Conservation (phyloP, 2,888 invertebrate species). For the Heteromurus nitidus region DNA sequence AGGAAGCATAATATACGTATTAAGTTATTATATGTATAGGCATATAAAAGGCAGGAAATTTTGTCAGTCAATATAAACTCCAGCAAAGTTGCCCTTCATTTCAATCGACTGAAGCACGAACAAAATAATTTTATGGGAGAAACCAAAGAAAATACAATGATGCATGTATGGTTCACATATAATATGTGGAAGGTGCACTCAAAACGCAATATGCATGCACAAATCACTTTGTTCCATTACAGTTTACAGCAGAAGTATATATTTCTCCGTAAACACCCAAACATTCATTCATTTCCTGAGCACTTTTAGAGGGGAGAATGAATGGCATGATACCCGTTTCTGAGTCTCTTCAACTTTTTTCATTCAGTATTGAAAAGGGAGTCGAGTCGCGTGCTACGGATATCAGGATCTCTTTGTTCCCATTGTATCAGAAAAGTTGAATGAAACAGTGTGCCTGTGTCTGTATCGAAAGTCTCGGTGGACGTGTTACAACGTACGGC, state of each 20-base stretch:
- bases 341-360: slow-evolving; percentile 24
- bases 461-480: no score
- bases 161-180: no score
- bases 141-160: background rate
- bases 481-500: no score
- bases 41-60: no score
- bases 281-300: slow-evolving; percentile 39
- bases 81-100: no score
- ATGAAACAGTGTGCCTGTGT: no score
- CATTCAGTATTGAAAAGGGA: slow-evolving; percentile 43
- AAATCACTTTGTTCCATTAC: slow-evolving; percentile 27
- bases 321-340: slow-evolving; percentile 40
- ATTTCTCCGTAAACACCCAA: slow-evolving; percentile 23
- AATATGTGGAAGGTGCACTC: no score
- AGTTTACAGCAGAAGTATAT: slow-evolving; percentile 4
- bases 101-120: no score
- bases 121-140: no score
- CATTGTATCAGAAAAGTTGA: background rate
- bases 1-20: no score
- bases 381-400: slow-evolving; percentile 2
- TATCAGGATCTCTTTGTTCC: background rate
- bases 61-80: no score
- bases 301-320: slow-evolving; percentile 22
- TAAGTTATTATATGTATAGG: no score
- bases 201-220: slow-evolving; percentile 14